Evolutionary conservation across 2,797 vertebrate species (phyloP).

Genomic region (Dermochelys coriacea): DNA sequence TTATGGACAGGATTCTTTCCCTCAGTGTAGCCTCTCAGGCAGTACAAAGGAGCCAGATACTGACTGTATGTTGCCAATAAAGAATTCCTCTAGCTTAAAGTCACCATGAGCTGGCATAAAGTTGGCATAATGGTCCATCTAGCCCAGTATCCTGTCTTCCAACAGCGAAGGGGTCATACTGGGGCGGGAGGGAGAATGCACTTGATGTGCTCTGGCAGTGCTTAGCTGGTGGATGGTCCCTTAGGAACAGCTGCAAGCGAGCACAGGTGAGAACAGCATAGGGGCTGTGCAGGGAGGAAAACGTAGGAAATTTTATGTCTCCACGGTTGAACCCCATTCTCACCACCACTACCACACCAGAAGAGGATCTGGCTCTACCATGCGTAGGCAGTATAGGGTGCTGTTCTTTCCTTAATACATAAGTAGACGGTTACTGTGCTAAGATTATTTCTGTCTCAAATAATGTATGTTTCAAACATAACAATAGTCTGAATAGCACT

Average conservation of each 20-base stretch:
- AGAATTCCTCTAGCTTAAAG: neutral
- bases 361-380: neutral
- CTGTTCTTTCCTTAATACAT: neutral
- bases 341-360: neutral
- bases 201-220: neutral
- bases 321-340: neutral
- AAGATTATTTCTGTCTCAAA: constrained; percentile 33
- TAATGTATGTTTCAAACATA: constrained; percentile 13
- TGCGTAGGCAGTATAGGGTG: neutral
- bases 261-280: neutral
- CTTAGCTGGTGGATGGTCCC: neutral
- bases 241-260: neutral
- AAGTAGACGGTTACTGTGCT: neutral
- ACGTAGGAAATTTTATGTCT: neutral
- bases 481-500: neutral
- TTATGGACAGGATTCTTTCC: neutral
- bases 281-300: neutral
- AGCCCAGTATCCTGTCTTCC: neutral
- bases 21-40: neutral
- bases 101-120: neutral
- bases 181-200: neutral
- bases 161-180: neutral
- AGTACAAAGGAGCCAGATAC: accelerated
- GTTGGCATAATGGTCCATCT: neutral
- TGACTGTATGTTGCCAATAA: neutral